Percentiles rank a stretch among this genome's conserved stretches.
Conservation (phyloP, 2,797 vertebrate species). For the Peromyscus nudipes region DNA sequence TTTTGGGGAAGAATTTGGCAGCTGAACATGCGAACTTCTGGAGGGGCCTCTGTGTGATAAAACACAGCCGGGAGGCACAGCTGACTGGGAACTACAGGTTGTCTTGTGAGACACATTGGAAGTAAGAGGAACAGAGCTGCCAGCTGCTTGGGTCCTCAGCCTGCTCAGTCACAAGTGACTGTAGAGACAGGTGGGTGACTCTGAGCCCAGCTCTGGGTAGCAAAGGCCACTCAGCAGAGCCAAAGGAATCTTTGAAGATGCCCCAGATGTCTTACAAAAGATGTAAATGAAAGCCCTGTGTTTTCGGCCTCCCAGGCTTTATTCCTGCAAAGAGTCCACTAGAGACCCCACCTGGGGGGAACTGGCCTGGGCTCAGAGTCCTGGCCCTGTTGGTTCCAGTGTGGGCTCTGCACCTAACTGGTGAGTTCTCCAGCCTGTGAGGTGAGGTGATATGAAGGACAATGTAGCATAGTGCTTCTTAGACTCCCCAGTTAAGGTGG, state of each 20-base stretch:
- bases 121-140: no score
- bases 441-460: not conserved
- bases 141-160: not conserved
- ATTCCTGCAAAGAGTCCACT: not conserved
- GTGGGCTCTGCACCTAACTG: fast-evolving
- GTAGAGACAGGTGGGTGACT: fast-evolving
- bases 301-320: fast-evolving
- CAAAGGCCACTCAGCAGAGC: not conserved
- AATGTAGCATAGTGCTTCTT: fast-evolving
- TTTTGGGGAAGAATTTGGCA: not conserved
- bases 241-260: fast-evolving
- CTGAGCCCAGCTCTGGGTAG: not conserved
- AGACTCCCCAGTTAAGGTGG: not conserved
- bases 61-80: not conserved
- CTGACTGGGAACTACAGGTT: not conserved
- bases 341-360: no score
- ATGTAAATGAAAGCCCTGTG: fast-evolving
- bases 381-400: not conserved
- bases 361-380: no score
- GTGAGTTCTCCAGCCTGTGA: not conserved
- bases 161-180: not conserved
- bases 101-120: fast-evolving
- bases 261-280: no score
- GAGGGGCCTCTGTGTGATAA: not conserved
- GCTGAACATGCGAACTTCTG: not conserved